Evolutionary conservation across 2,113 vertebrate species (phyloP), one percentile per base, ranked within the genome.

Genomic region (Amphiprion ocellaris): DNA sequence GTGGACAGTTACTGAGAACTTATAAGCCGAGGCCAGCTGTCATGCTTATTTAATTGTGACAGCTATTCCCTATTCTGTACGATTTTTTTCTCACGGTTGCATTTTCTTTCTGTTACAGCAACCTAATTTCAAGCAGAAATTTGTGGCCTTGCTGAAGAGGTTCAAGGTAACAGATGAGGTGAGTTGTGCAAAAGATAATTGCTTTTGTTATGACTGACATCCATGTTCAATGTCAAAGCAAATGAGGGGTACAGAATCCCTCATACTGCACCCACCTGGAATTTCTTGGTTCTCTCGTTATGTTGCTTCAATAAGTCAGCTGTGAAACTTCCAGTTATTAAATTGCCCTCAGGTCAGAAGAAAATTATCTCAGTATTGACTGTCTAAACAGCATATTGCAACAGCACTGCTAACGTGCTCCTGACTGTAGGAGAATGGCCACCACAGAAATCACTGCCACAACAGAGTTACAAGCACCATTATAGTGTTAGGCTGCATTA

Each of bases 81-180:
- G 0, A 33, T 74, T 6, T 54, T 74, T 68, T 50, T 19, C 41
- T 69, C 21, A 37, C 69, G 72, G 70, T 62, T 56, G 10, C 12
- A 21, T 50, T 9, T 60, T 26, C 28, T 33, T 84, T 37, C 65
- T 84, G 19, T 90, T 76, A 61, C 86, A 95, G 95, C 95, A 96
- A 92, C 95, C 94, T 19, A 96, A 96, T 89, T 95, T 96, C 77
- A 96, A 96, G 87, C 95, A 96, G 91, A 96, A 95, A 90, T 96
- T 96, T 82, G 94, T 95, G 76, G 95, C 95, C 59, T 87, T 96
- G 78, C 82, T 96, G 74, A 96, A 95, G 89, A 93, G 95, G 91
- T 96, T 96, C 87, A 96, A 96, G 87, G 95, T 96, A 52, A 93
- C 95, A 0, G 95, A 95, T 58, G 95, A 96, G 95, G 95, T 96